Evolutionary conservation across 2,888 invertebrate species (phyloP).

Genomic region (Portevinia maculata): DNA sequence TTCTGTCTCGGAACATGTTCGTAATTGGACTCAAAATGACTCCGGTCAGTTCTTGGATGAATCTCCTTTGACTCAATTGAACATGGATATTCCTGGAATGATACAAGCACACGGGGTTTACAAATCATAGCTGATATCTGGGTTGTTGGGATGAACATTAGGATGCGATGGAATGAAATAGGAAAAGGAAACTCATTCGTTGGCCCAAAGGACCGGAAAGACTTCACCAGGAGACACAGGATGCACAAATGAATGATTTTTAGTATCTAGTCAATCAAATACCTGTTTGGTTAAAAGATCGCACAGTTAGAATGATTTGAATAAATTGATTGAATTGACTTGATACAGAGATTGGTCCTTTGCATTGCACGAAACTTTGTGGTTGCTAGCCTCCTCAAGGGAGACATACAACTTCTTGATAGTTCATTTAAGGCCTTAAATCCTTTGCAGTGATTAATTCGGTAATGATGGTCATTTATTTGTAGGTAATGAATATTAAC

Average conservation of each 20-base stretch:
- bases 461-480: constrained; percentile 23
- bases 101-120: constrained; percentile 11
- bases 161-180: constrained; percentile 4
- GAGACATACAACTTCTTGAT: constrained; percentile 3
- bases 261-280: constrained; percentile 36
- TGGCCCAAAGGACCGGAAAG: constrained; percentile 33
- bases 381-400: neutral
- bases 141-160: constrained; percentile 9
- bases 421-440: constrained; percentile 19
- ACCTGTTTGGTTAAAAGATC: constrained; percentile 17
- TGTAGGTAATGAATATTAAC: constrained; percentile 11
- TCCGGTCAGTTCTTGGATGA: constrained; percentile 80
- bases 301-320: constrained; percentile 4
- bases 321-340: constrained; percentile 41
- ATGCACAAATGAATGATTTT: constrained; percentile 28
- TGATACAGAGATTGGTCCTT: neutral
- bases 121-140: constrained; percentile 14
- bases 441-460: constrained; percentile 26
- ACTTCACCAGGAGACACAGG: constrained; percentile 37
- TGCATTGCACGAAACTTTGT: neutral
- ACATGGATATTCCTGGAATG: constrained; percentile 79
- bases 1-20: constrained; percentile 80
- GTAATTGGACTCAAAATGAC: constrained; percentile 81
- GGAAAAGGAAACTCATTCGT: constrained; percentile 51
- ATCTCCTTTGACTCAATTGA: constrained; percentile 79